A percentile compares a stretch with the other conserved stretches of the same genome.
Conservation (phyloP, 2,113 vertebrate genomes). For the Herpetotheres cachinnans region DNA sequence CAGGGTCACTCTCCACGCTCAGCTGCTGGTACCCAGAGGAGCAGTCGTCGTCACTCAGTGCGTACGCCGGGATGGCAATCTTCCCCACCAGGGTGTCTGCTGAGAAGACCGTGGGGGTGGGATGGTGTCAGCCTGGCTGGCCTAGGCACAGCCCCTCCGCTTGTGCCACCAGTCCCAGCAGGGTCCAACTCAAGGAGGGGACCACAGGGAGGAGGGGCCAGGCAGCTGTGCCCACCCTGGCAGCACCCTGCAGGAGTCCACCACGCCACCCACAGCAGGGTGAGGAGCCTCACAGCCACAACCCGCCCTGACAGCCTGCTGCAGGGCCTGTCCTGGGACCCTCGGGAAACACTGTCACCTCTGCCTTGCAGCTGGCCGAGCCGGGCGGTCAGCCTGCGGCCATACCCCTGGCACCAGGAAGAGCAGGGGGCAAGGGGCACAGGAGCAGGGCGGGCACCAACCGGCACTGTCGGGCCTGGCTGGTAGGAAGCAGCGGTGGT, state of each 20-base stretch:
- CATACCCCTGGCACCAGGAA: background rate
- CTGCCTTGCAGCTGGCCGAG: rapidly evolving
- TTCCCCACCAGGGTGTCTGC: constrained; percentile 85
- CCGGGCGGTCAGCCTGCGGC: rapidly evolving
- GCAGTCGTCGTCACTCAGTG: constrained; percentile 87
- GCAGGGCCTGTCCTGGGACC: background rate
- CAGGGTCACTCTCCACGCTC: constrained; percentile 87
- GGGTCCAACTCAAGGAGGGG: background rate
- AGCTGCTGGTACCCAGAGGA: constrained; percentile 83
- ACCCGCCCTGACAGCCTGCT: background rate
- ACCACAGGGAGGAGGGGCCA: background rate
- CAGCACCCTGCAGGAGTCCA: background rate
- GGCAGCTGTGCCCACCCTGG: background rate
- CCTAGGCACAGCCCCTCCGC: background rate
- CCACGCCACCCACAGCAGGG: rapidly evolving
- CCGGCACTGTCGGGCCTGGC: rapidly evolving
- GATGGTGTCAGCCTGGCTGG: background rate
- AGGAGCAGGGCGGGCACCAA: rapidly evolving
- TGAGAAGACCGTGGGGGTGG: constrained; percentile 37
- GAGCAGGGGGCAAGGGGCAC: rapidly evolving
- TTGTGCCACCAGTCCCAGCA: background rate
- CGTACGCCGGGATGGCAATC: constrained; percentile 84
- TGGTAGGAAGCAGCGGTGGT: too few relatives aligned
- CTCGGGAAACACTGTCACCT: background rate
- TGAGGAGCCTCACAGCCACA: rapidly evolving